Base-by-base conservation (phyloP, 2,888 invertebrate genomes). In the Ptychoptera albimana region DNA sequence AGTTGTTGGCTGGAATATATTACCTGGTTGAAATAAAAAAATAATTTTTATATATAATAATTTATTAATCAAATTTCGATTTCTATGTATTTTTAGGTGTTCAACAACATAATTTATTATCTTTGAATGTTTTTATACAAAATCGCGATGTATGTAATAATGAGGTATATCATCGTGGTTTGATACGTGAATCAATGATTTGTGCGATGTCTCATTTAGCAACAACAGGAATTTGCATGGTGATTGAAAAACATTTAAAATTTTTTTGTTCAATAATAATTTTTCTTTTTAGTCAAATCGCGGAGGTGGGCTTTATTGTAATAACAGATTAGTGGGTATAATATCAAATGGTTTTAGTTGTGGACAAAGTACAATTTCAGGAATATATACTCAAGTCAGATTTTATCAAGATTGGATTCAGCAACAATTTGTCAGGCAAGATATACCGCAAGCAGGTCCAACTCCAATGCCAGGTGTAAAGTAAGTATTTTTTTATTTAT, bases 251-350 rank as follows among this genome's bases (percentile, higher is more conserved):
- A n/a, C n/a, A n/a, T n/a, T n/a, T n/a, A n/a, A n/a, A n/a, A n/a
- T n/a, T n/a, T n/a, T n/a, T n/a, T n/a, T n/a, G n/a, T n/a, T n/a
- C n/a, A n/a, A n/a, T n/a, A n/a, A n/a, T n/a, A n/a, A n/a, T n/a
- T 7, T 32, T 7, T 16, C 11, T 8, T 41, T 32, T 14, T 41
- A 37, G 40, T 38, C 12, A 42, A 48, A 44, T 41, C 45, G 8
- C 35, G 50, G 50, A 29, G 46, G 48, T 14, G 48, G 47, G 10
- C 40, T 50, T 11, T 46, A 45, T 13, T 50, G 50, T 43, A 38
- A 40, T 40, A 39, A 43, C 6, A 42, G 42, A 30, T 34, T 50
- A 10, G 44, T 45, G n/a, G 50, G 50, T 34, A 39, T 49, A 8
- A 42, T 50, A 29, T 46, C 46, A n/a, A 47, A 42, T 42, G 46